A percentile compares a stretch with the other conserved stretches of the same genome.
phyloP scores from a whole-genome alignment of 2,797 vertebrate species.

The Epinephelus coioides region DNA sequence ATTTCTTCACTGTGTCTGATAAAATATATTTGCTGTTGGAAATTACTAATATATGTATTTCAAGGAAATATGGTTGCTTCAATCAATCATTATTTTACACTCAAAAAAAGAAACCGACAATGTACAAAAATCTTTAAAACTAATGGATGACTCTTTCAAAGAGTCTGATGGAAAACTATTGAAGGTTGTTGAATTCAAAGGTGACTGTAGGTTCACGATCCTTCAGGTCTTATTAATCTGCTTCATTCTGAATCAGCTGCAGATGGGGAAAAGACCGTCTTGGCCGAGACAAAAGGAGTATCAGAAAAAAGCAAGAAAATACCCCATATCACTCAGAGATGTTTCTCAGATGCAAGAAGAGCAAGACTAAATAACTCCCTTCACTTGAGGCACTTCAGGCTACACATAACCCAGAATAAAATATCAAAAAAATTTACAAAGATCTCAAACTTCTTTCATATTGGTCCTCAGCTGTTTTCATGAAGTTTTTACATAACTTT shows the following conservation, averaged over 20 bases:
- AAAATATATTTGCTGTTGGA: too few species aligned
- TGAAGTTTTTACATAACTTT: slow-evolving; percentile 21
- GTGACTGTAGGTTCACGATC: background rate
- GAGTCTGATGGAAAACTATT: background rate
- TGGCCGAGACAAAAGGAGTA: background rate
- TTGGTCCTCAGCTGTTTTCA: slow-evolving; percentile 11
- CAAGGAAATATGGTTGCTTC: too few species aligned
- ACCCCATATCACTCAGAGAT: slow-evolving; percentile 3
- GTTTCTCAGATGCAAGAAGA: slow-evolving; percentile 17
- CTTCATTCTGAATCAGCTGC: background rate
- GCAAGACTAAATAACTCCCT: slow-evolving; percentile 1
- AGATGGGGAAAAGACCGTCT: background rate
- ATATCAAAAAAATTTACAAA: slow-evolving; percentile 22
- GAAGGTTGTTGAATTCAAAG: background rate
- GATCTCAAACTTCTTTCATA: slow-evolving; percentile 35
- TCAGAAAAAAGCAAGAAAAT: slow-evolving; percentile 13
- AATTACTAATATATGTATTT: too few species aligned
- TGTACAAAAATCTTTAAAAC: too few species aligned
- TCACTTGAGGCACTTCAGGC: slow-evolving; percentile 20
- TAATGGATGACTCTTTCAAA: too few species aligned
- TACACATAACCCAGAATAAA: slow-evolving; percentile 32
- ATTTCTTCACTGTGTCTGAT: too few species aligned
- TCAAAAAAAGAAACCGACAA: too few species aligned
- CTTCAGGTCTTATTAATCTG: slow-evolving; percentile 16
- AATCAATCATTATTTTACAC: too few species aligned